Evolutionary conservation across 92 coral and sea anemone genomes (phyloP), one percentile per base, ranked within the genome.

Genomic region (Isaurus tuberculatus): DNA sequence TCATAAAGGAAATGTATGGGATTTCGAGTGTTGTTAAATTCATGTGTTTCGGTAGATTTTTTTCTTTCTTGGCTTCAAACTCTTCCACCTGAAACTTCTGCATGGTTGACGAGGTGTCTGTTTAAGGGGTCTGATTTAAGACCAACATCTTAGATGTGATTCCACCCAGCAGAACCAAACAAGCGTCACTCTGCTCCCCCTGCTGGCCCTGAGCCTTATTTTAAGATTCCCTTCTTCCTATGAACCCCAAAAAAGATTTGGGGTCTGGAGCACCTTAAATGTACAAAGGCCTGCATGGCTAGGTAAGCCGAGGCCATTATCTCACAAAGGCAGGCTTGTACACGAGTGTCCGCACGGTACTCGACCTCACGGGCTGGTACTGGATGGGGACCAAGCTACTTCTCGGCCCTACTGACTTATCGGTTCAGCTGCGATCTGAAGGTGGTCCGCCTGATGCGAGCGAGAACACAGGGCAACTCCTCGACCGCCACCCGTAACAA

Each of bases 161-260:
- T 17, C 61, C 64, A 83, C 40, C 91, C 91, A 42, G 87, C 84
- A 9, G 58, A 83, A 20, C 79, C 88, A 0, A 34, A 15, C 0
- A 84, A 83, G 8, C 0, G 14, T 0, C 87, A 74, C 11, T 2
- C 75, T 31, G 10, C 57, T 61, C 91, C 91, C 0, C 87, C 88
- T 19, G 63, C 87, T 3, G 16, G 70, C 0, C 77, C 87, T 2
- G 87, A 74, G 0, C 67, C 79, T 0, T 83, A 83, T 46, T 87
- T 87, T 15, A 25, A 20, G 5, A 14, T 2, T 8, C 88, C 91
- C 11, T 67, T 74, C 43, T 88, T 74, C 40, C 73, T 66, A 0
- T 83, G 91, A 85, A 73, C 80, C 33, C 88, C 85, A 7, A 80
- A 83, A 33, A 75, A 70, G 84, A 74, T 48, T 22, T 81, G 86